Evolutionary conservation across 2,888 invertebrate species (phyloP).

Genomic region (Empis stercorea): DNA sequence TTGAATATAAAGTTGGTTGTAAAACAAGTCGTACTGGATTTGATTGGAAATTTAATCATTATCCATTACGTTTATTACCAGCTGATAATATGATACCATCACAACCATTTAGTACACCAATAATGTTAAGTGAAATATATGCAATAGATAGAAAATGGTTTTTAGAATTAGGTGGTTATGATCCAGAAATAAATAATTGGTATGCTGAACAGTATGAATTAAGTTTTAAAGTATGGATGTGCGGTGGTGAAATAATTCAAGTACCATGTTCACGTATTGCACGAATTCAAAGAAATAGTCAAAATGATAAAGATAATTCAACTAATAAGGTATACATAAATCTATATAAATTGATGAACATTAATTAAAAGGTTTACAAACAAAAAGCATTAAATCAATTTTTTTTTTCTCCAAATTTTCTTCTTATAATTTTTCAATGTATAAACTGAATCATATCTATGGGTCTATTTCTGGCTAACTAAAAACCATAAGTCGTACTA

Average conservation of each 20-base stretch:
- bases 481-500: too few relatives aligned
- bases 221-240: conserved; percentile 97
- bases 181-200: conserved; percentile 90
- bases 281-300: too few relatives aligned
- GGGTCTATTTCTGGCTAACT: too few relatives aligned
- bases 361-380: too few relatives aligned
- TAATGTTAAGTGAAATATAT: conserved; percentile 97
- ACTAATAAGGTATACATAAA: too few relatives aligned
- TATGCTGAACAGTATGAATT: conserved; percentile 97
- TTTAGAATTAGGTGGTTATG: conserved; percentile 94
- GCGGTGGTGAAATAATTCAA: conserved; percentile 85
- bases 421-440: too few relatives aligned
- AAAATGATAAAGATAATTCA: too few relatives aligned
- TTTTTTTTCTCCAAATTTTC: too few relatives aligned
- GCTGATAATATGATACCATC: conserved; percentile 28
- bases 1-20: conserved; percentile 88
- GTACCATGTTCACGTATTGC: conserved; percentile 70
- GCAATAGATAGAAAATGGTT: conserved; percentile 87
- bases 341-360: too few relatives aligned
- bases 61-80: conserved; percentile 59
- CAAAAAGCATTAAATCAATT: too few relatives aligned
- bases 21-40: conserved; percentile 89
- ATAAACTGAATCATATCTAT: too few relatives aligned
- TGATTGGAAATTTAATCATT: conserved; percentile 97
- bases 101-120: conserved; percentile 57